Conservation (phyloP, 2,888 invertebrate species). For the Seira sanloemensis region DNA sequence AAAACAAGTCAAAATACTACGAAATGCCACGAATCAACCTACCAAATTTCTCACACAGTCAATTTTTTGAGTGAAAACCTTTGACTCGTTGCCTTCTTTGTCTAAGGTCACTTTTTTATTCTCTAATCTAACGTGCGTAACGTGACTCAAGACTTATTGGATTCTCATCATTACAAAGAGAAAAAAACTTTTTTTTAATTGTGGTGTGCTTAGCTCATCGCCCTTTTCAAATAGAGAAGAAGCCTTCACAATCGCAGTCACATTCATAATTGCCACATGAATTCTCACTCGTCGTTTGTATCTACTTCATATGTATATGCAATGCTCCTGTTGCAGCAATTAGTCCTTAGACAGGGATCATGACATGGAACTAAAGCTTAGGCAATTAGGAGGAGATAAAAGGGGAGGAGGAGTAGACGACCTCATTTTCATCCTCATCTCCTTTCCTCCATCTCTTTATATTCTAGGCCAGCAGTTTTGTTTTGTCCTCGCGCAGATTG, state of each 20-base stretch:
- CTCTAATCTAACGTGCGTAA: neutral
- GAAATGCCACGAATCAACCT: too few species aligned
- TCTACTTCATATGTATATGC: neutral
- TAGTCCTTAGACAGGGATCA: neutral
- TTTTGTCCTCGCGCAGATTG: too few species aligned
- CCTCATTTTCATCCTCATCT: constrained; percentile 8
- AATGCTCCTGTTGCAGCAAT: neutral
- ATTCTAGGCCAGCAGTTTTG: constrained; percentile 5
- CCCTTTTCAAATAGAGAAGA: neutral
- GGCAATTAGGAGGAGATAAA: constrained; percentile 10
- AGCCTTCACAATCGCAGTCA: neutral
- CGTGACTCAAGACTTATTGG: constrained; percentile 11
- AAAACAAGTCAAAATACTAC: neutral
- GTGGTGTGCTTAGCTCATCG: neutral
- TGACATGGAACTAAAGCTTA: neutral
- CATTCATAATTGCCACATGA: neutral
- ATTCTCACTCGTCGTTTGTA: neutral
- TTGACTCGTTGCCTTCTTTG: constrained; percentile 13
- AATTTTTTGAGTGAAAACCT: neutral
- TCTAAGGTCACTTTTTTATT: constrained; percentile 1
- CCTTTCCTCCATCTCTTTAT: neutral
- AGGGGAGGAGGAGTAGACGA: constrained; percentile 7
- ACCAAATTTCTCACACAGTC: constrained; percentile 3
- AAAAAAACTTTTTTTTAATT: neutral
- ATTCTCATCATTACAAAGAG: constrained; percentile 8